Evolutionary conservation across 2,797 vertebrate genomes (phyloP), one percentile per base, ranked within the genome.

Genomic region (Carapus acus): DNA sequence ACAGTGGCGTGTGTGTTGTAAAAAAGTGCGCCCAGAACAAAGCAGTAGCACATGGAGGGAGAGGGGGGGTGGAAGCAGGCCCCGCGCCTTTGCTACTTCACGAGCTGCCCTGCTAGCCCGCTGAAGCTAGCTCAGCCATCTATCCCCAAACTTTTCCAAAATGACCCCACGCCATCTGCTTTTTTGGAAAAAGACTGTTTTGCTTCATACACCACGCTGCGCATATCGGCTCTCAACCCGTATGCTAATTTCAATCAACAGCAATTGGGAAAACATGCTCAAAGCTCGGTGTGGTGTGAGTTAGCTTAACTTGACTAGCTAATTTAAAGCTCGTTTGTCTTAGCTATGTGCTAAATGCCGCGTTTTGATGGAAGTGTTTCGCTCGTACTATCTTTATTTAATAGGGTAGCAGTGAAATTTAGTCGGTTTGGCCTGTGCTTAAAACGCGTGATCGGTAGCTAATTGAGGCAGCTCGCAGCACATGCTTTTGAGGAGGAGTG

Each of bases 11-110:
- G 72, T 48, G 62, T 68, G 58, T 24, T 15, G 34, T 64, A 51
- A 72, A 59, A 61, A 85, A 85, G 84, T 79, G 84, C 58, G 80
- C 60, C 62, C 83, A 89, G 90, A 94, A 94, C 92, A 94, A 93
- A 94, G 92, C 91, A 41, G 79, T 73, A 85, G 87, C 90, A 84
- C 82, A 82, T 83, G n/a, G n/a, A n/a, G 31, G 8, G 83, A 81
- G 83, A 83, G 83, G 78, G 86, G 81, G 39, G 76, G 73, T 73
- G 65, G 69, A 77, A 27, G 77, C 67, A 87, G 87, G 87, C 87
- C 85, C 77, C 83, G 72, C 80, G 77, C 74, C 56, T 56, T 68
- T 41, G 80, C 78, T 77, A 79, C 36, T 55, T 31, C 58, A 52
- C 34, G 43, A 70, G 59, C 71, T 42, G 47, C 36, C 1, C 6